phyloP scores from a whole-genome alignment of 1,140 invertebrate genomes.

The Drosophila willistoni region DNA sequence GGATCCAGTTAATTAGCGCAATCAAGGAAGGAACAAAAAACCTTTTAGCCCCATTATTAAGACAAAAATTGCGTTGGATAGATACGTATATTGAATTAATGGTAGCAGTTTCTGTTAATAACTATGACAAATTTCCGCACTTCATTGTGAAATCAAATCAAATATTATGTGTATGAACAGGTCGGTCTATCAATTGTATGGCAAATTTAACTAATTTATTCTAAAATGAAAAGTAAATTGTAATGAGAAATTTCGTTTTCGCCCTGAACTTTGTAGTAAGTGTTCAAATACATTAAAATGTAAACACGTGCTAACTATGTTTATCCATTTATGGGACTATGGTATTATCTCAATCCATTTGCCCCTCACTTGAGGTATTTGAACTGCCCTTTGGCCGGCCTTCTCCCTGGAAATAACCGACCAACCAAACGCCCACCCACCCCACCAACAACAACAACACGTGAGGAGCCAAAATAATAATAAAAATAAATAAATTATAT shows the following conservation, averaged over 20 bases:
- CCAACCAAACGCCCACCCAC: slow-evolving; percentile 37
- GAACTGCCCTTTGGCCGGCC: slow-evolving; percentile 57
- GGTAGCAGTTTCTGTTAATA: slow-evolving; percentile 18
- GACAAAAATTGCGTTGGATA: not conserved
- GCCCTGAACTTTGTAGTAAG: slow-evolving; percentile 70
- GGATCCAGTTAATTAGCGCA: no score
- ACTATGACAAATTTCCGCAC: slow-evolving; percentile 46
- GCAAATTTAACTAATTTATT: slow-evolving; percentile 40
- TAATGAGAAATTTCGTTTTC: slow-evolving; percentile 58
- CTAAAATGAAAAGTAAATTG: slow-evolving; percentile 36
- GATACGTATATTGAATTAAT: not conserved
- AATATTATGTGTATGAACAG: not conserved
- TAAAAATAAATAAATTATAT: slow-evolving; percentile 21
- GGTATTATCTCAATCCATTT: not conserved
- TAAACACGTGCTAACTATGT: slow-evolving; percentile 42
- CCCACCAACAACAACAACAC: slow-evolving; percentile 3
- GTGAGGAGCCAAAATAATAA: slow-evolving; percentile 1
- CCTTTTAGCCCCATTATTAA: not conserved
- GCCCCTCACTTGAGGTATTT: slow-evolving; percentile 33
- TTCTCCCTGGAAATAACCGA: slow-evolving; percentile 9
- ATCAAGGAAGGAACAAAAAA: not conserved
- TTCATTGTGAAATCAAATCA: slow-evolving; percentile 30
- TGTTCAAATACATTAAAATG: slow-evolving; percentile 41
- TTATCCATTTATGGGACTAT: not conserved
- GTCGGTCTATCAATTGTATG: slow-evolving; percentile 38